Percentiles rank a stretch among this genome's conserved stretches.
These are phyloP conservation scores for Eulithis prunata DNA, from an alignment of 2,888 invertebrate genomes.

Conservation along the genomic window DNA sequence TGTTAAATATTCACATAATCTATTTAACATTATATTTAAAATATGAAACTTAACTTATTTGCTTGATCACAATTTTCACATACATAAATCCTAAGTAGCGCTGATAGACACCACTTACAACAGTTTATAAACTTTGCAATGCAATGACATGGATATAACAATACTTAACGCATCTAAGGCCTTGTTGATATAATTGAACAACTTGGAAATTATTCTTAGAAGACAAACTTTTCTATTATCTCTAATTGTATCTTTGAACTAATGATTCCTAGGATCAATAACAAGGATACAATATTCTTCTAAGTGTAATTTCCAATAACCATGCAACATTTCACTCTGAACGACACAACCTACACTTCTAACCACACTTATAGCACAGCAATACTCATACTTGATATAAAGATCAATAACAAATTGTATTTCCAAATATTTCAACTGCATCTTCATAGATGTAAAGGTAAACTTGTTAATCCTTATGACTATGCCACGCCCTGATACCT, in stretches of 20 bases:
- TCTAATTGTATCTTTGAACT: too few relatives aligned
- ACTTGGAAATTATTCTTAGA: slow-evolving; percentile 18
- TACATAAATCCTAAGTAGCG: slow-evolving; percentile 56
- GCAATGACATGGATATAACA: slow-evolving; percentile 62
- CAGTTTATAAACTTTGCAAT: slow-evolving; percentile 66
- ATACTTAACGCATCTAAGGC: slow-evolving; percentile 73
- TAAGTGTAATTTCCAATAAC: slow-evolving; percentile 19
- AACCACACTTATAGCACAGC: slow-evolving; percentile 29
- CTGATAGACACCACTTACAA: slow-evolving; percentile 47
- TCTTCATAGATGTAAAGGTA: slow-evolving; percentile 5
- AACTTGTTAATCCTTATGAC: slow-evolving; percentile 8
- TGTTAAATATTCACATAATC: slow-evolving; percentile 80
- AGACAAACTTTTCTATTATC: background rate
- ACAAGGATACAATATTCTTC: background rate
- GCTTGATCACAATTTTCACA: slow-evolving; percentile 76
- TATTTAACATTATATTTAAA: slow-evolving; percentile 74
- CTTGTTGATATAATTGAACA: slow-evolving; percentile 54
- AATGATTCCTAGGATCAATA: too few relatives aligned
- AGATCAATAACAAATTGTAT: slow-evolving; percentile 22
- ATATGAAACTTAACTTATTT: slow-evolving; percentile 80
- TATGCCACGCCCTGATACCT: slow-evolving; percentile 6
- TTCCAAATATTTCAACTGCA: slow-evolving; percentile 14
- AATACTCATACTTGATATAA: slow-evolving; percentile 12
- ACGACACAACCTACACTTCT: slow-evolving; percentile 22
- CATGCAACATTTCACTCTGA: slow-evolving; percentile 20